Evolutionary conservation across 2,888 invertebrate genomes (phyloP).

Genomic region (Chalcosyrphus nemorum): DNA sequence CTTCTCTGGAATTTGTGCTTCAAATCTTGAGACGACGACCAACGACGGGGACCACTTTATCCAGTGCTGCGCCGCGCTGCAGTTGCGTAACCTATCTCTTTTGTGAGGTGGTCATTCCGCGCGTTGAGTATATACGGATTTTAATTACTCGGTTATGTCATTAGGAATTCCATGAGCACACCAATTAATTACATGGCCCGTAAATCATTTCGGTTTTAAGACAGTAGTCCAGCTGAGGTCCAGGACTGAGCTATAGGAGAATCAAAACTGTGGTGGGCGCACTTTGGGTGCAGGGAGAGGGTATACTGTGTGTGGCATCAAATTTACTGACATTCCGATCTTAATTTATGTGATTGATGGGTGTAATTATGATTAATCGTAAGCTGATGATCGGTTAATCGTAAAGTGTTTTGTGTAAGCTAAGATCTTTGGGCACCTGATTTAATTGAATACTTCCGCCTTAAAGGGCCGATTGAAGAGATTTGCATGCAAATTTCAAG

Average conservation of each 20-base stretch:
- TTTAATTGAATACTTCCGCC: conserved; percentile 24
- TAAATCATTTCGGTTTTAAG: conserved; percentile 58
- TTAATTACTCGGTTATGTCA: conserved; percentile 58
- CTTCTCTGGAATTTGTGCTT: conserved; percentile 34
- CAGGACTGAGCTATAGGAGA: conserved; percentile 17
- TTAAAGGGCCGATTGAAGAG: not conserved
- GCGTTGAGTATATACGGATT: conserved; percentile 8
- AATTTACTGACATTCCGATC: conserved; percentile 57
- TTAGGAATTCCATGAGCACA: conserved; percentile 62
- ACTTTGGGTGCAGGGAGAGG: conserved; percentile 6
- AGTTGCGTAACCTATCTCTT: conserved; percentile 47
- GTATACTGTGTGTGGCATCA: conserved; percentile 41
- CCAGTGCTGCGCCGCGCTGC: not conserved
- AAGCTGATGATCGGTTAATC: conserved; percentile 13
- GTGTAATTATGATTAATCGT: conserved; percentile 64
- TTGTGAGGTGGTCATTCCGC: conserved; percentile 15
- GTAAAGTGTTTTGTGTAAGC: not conserved
- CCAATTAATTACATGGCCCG: conserved; percentile 65
- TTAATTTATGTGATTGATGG: conserved; percentile 71
- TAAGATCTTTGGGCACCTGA: conserved; percentile 44
- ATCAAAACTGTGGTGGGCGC: conserved; percentile 7
- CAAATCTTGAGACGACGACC: not conserved
- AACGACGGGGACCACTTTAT: not conserved
- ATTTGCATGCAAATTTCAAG: conserved; percentile 26
- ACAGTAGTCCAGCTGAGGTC: conserved; percentile 34